Evolutionary conservation across 2,888 invertebrate genomes (phyloP).

Genomic region (Drosophila neonasuta): DNA sequence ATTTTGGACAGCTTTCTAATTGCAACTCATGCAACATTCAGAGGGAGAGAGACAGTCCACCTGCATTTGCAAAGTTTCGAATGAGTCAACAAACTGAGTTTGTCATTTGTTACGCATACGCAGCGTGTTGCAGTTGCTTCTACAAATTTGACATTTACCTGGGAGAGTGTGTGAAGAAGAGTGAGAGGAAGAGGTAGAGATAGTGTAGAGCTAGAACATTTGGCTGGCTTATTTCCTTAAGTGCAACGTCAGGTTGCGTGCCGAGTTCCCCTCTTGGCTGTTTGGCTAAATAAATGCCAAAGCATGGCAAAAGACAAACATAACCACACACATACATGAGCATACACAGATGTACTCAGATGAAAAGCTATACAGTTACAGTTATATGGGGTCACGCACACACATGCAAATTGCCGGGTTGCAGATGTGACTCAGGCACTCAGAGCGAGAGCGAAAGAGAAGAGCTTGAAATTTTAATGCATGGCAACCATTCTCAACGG

Average conservation of each 20-base stretch:
- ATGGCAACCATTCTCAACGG: conserved; percentile 70
- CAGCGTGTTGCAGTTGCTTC: conserved; percentile 34
- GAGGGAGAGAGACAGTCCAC: conserved; percentile 2
- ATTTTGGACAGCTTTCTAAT: conserved; percentile 44
- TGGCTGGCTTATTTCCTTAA: conserved; percentile 66
- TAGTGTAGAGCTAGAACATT: conserved; percentile 8
- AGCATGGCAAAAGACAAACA: conserved; percentile 65
- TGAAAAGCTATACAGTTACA: conserved; percentile 31
- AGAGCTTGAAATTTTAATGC: conserved; percentile 75
- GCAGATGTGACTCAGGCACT: conserved; percentile 65
- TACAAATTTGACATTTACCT: conserved; percentile 39
- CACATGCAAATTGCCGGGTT: conserved; percentile 58
- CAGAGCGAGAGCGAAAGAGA: conserved; percentile 19
- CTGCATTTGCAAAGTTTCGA: conserved; percentile 14
- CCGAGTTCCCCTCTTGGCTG: conserved; percentile 22
- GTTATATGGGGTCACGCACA: conserved; percentile 63
- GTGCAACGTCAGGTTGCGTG: conserved; percentile 69
- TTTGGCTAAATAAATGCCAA: conserved; percentile 66
- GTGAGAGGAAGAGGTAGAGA: neutral
- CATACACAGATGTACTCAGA: conserved; percentile 16
- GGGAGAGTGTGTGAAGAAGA: neutral
- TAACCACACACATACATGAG: conserved; percentile 14
- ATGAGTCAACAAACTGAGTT: conserved; percentile 48
- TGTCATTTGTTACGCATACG: conserved; percentile 55
- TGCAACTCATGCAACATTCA: conserved; percentile 53